A percentile compares a stretch with the other conserved stretches of the same genome.
phyloP scores from a whole-genome alignment of 2,888 invertebrate species.

The Parelbella ahira region DNA sequence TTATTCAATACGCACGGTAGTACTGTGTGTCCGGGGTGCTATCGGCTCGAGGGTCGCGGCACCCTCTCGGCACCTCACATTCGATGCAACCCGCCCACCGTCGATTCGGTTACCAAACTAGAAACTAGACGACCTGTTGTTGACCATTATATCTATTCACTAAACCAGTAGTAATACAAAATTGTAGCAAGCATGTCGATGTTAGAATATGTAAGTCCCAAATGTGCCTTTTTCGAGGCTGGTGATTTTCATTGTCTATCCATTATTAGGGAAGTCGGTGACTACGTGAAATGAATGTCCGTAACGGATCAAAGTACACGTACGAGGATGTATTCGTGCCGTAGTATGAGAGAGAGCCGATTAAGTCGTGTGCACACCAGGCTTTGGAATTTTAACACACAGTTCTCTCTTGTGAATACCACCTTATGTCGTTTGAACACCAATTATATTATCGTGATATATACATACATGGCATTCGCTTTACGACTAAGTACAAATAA shows the following conservation, averaged over 20 bases:
- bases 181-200: constrained; percentile 5
- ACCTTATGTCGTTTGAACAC: neutral
- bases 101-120: too few species aligned
- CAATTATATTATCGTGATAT: constrained; percentile 4
- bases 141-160: too few species aligned
- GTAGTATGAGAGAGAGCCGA: too few species aligned
- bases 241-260: constrained; percentile 22
- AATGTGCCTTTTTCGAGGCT: constrained; percentile 22
- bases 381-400: too few species aligned
- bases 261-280: neutral
- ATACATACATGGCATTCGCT: neutral
- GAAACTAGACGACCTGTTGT: neutral
- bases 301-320: too few species aligned
- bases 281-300: neutral
- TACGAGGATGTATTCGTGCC: too few species aligned
- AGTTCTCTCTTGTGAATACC: too few species aligned
- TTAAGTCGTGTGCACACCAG: too few species aligned
- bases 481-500: constrained; percentile 24
- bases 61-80: constrained; percentile 20
- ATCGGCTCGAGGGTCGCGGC: constrained; percentile 38
- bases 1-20: constrained; percentile 31
- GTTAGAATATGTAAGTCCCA: constrained; percentile 11
- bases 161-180: too few species aligned
- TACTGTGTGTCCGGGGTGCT: constrained; percentile 58
- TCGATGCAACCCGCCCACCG: constrained; percentile 3